Evolutionary conservation across 2,888 invertebrate species (phyloP).

Genomic region (Ischnus inquisitorius): DNA sequence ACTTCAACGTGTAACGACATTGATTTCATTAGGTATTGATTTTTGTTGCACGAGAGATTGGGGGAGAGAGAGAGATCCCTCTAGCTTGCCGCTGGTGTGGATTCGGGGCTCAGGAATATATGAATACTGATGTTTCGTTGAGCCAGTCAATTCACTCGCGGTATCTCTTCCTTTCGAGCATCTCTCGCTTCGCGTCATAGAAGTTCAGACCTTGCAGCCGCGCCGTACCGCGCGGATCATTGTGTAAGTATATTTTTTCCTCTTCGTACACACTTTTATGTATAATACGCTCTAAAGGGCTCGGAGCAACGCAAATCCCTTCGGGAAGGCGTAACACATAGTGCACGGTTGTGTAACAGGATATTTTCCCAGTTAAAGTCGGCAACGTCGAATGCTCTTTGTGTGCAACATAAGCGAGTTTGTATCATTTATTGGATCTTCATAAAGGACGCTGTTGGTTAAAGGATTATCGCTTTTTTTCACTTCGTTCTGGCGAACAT

Average conservation of each 20-base stretch:
- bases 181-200: conserved; percentile 45
- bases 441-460: not conserved
- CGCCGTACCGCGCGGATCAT: not conserved
- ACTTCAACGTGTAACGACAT: conserved; percentile 75
- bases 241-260: conserved; percentile 13
- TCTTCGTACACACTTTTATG: conserved; percentile 36
- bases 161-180: conserved; percentile 47
- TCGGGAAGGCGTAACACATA: conserved; percentile 9
- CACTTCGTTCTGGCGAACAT: too few species aligned
- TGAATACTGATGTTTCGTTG: conserved; percentile 79
- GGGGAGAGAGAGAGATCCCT: conserved; percentile 23
- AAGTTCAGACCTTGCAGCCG: conserved; percentile 31
- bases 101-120: conserved; percentile 78
- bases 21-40: conserved; percentile 83
- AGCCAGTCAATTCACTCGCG: conserved; percentile 57
- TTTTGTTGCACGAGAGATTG: conserved; percentile 71
- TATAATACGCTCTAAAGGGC: conserved; percentile 1
- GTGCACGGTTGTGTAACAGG: conserved; percentile 24
- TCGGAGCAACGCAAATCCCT: conserved; percentile 43
- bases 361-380: conserved; percentile 15
- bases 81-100: conserved; percentile 67
- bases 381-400: not conserved
- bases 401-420: conserved; percentile 25
- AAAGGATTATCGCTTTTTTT: too few species aligned
- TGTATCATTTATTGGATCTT: not conserved